Evolutionary conservation across 30 jellyfish, hydroid and myxozoan species (phyloP).

Genomic region (Cassiopea xamachana): DNA sequence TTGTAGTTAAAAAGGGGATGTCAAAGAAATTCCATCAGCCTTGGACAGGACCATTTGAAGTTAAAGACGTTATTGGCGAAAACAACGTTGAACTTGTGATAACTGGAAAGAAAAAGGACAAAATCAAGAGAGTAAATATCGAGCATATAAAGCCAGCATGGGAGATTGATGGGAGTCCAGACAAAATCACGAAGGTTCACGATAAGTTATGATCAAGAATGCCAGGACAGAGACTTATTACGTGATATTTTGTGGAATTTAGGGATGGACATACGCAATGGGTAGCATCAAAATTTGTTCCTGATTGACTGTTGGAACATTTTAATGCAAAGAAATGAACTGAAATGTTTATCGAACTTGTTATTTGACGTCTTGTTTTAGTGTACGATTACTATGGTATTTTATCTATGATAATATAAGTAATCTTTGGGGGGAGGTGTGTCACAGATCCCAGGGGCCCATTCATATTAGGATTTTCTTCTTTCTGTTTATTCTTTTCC

Average conservation of each 20-base stretch:
- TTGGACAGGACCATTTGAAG: slow-evolving; percentile 33
- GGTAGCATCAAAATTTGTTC: slow-evolving; percentile 48
- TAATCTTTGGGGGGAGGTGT: too few relatives aligned
- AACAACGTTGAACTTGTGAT: slow-evolving; percentile 8
- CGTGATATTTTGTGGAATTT: slow-evolving; percentile 5
- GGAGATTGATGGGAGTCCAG: slow-evolving; percentile 28
- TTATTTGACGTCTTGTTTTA: too few relatives aligned
- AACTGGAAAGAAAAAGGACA: too few relatives aligned
- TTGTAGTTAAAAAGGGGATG: too few relatives aligned
- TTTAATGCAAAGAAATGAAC: slow-evolving; percentile 43
- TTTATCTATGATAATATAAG: too few relatives aligned
- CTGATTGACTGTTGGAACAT: slow-evolving; percentile 27
- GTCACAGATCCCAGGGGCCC: too few relatives aligned
- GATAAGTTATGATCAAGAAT: too few relatives aligned
- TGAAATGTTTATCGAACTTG: background rate
- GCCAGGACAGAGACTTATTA: background rate
- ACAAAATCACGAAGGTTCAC: background rate
- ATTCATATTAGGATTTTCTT: too few relatives aligned
- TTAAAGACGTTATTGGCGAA: slow-evolving; percentile 13
- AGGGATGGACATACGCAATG: slow-evolving; percentile 13
- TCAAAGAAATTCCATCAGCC: too few relatives aligned
- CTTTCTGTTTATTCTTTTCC: too few relatives aligned
- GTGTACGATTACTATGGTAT: too few relatives aligned
- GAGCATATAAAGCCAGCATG: slow-evolving; percentile 42
- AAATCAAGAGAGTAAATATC: background rate